Evolutionary conservation across 2,888 invertebrate genomes (phyloP).

Genomic region (Oligia fasciuncula): DNA sequence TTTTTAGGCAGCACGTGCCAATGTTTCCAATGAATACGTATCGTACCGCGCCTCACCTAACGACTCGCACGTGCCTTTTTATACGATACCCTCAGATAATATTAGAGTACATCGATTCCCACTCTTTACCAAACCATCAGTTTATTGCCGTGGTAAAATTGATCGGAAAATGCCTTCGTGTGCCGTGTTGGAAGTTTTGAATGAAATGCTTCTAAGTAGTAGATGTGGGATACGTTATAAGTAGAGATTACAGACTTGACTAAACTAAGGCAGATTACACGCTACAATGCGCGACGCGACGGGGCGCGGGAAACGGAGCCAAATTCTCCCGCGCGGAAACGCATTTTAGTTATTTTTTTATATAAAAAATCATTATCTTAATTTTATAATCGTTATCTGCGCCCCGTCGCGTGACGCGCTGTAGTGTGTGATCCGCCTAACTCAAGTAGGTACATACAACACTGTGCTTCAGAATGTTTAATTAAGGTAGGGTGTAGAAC

Average conservation of each 20-base stretch:
- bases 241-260: background rate
- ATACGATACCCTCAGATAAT: constrained; percentile 44
- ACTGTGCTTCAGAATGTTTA: background rate
- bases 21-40: constrained; percentile 74
- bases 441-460: background rate
- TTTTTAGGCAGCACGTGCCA: constrained; percentile 77
- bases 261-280: background rate
- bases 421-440: background rate
- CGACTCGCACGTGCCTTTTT: constrained; percentile 71
- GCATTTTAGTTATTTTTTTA: no score
- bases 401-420: background rate
- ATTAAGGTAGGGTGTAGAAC: background rate
- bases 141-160: constrained; percentile 27
- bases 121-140: constrained; percentile 32
- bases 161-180: constrained; percentile 11
- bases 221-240: background rate
- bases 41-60: constrained; percentile 62
- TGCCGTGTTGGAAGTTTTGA: background rate
- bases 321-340: background rate
- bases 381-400: background rate
- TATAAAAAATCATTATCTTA: no score
- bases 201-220: background rate
- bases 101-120: constrained; percentile 45
- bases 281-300: background rate
- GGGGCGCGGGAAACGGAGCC: background rate